phyloP scores from a whole-genome alignment of 2,797 vertebrate species.

The Myotis findleyi region DNA sequence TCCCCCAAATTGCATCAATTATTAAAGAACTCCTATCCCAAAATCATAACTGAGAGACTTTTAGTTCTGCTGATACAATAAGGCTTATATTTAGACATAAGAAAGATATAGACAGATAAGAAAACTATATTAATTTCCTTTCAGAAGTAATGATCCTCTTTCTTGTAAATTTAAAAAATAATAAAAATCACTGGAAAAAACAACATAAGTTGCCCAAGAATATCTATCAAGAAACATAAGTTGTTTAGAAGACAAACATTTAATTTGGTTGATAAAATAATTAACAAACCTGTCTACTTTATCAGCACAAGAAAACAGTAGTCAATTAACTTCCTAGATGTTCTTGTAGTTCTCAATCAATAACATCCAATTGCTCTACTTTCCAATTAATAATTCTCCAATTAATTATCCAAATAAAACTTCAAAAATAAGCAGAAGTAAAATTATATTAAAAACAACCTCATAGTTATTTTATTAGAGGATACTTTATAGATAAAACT shows the following conservation, averaged over 20 bases:
- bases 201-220: not conserved
- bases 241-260: constrained; percentile 35
- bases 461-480: constrained; percentile 1
- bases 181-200: not conserved
- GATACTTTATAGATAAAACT: constrained; percentile 67
- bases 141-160: not conserved
- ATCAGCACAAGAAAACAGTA: constrained; percentile 39
- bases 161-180: not conserved
- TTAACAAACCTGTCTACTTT: constrained; percentile 16
- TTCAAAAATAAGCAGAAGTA: constrained; percentile 38
- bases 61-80: not conserved
- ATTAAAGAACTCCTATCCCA: not conserved
- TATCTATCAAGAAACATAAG: not conserved
- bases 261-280: constrained; percentile 32
- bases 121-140: not conserved
- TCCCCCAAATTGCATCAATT: not conserved
- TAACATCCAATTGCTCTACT: constrained; percentile 58
- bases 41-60: not conserved
- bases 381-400: constrained; percentile 55
- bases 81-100: not conserved
- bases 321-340: constrained; percentile 56
- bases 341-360: constrained; percentile 49
- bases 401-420: constrained; percentile 53
- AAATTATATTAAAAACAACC: constrained; percentile 36
- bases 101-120: not conserved